These are phyloP conservation scores for Drepanosiphum platanoidis DNA, from an alignment of 2,888 invertebrate genomes.

Conservation along the genomic window DNA sequence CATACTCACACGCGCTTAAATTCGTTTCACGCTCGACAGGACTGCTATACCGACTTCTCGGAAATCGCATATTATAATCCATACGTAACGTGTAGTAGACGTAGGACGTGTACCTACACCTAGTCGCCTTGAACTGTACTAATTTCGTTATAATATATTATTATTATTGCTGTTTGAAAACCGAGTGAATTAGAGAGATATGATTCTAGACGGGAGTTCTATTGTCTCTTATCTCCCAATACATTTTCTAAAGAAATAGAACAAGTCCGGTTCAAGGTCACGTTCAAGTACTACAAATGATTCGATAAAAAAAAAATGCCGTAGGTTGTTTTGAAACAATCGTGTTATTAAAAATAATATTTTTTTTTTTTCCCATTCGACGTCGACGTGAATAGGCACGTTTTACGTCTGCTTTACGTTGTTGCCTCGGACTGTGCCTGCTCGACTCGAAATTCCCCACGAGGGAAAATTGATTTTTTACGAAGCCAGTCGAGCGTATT, in stretches of 20 bases:
- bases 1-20: no score
- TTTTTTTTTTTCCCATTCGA: background rate
- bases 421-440: no score
- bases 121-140: constrained; percentile 42
- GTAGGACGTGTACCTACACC: background rate
- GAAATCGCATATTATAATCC: background rate
- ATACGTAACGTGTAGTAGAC: background rate
- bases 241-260: constrained; percentile 25
- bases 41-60: background rate
- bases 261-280: constrained; percentile 45
- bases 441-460: no score
- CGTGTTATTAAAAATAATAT: background rate
- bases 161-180: background rate
- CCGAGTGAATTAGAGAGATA: constrained; percentile 10
- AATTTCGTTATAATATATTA: constrained; percentile 33
- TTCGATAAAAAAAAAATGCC: constrained; percentile 20
- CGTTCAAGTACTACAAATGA: constrained; percentile 9
- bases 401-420: background rate
- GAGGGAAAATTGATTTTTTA: no score
- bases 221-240: constrained; percentile 25
- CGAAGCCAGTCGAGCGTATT: no score
- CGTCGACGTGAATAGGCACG: background rate
- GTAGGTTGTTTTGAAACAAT: background rate
- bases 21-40: no score
- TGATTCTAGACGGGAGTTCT: background rate